Conservation (phyloP, 2,113 vertebrate genomes). For the Lagopus leucura region DNA sequence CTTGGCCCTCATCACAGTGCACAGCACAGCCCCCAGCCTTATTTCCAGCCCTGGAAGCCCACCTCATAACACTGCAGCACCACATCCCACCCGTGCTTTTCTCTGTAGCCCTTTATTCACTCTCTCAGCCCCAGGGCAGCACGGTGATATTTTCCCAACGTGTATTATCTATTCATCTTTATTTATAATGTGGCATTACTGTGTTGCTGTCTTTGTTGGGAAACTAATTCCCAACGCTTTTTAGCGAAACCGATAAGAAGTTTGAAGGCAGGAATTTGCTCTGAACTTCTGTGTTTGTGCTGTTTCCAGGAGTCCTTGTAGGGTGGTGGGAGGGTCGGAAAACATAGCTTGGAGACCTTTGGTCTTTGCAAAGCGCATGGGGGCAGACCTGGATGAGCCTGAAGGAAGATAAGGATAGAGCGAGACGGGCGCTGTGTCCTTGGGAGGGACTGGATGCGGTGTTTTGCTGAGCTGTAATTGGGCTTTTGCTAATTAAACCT, state of each 20-base stretch:
- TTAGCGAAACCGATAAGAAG: constrained; percentile 29
- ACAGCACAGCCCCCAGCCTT: neutral
- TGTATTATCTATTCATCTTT: constrained; percentile 23
- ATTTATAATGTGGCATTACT: neutral
- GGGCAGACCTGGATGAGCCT: neutral
- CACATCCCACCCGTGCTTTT: neutral
- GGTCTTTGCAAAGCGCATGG: neutral
- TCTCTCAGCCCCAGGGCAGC: neutral
- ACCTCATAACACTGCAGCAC: neutral
- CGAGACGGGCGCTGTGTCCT: neutral
- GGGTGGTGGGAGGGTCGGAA: neutral
- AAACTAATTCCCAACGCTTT: constrained; percentile 39
- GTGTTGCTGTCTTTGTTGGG: neutral
- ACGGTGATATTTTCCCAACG: neutral
- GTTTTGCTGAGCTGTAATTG: neutral
- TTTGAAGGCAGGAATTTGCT: neutral
- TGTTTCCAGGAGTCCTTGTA: accelerated
- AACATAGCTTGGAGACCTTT: accelerated
- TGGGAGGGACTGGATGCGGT: neutral
- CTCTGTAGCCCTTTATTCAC: neutral
- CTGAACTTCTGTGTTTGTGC: neutral
- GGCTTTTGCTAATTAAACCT: neutral
- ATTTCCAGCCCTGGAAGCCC: neutral
- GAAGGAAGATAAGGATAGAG: accelerated
- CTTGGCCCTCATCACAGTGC: neutral